Base-by-base conservation (phyloP, 2,113 vertebrate genomes). In the Irena cyanogastra region DNA sequence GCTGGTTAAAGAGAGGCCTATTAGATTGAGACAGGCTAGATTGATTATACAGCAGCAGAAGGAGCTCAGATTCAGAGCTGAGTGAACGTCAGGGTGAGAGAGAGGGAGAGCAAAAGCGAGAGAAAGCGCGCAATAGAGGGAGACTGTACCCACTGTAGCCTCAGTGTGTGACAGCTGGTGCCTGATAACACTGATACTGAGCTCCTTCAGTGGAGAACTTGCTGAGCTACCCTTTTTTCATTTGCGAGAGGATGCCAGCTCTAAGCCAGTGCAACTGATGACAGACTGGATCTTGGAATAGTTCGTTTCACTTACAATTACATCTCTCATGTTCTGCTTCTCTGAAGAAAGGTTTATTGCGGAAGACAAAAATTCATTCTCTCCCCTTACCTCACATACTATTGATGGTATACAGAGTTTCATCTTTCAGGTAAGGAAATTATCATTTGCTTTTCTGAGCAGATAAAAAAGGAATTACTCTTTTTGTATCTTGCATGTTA, bases 1-100 rank as follows among this genome's bases (percentile, higher is more conserved):
- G 84, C 97, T 98, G 97, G 97, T 98, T 98, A 98, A 98, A 98
- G 89, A 97, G 97, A 97, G 93, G 96, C 93, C 98, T 97, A 96
- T 98, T 98, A 98, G 97, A 97, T 97, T 96, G 97, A 97, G 98
- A 97, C 96, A 97, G 97, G 92, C 95, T 98, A 82, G 97, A 98
- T 97, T 98, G 98, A 98, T 98, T 98, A 97, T 83, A 98, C 93
- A 95, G 97, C 97, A 81, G 95, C 78, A 96, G 97, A 88, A 93
- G 95, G 94, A 97, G 97, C 96, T 87, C 84, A 84, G 96, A 26
- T 91, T 97, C 95, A 19, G 94, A 97, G 97, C 97, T 93, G 94
- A 97, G 96, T 65, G 93, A 97, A 95, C 84, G 37, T 89, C 84
- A 91, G 86, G 79, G 94, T 83, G 71, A 76, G 82, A 94, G 94